Percentiles rank a stretch among this genome's conserved stretches.
Evolutionary conservation across 2,113 vertebrate genomes (phyloP).

Genomic region (Cheilinus undulatus): DNA sequence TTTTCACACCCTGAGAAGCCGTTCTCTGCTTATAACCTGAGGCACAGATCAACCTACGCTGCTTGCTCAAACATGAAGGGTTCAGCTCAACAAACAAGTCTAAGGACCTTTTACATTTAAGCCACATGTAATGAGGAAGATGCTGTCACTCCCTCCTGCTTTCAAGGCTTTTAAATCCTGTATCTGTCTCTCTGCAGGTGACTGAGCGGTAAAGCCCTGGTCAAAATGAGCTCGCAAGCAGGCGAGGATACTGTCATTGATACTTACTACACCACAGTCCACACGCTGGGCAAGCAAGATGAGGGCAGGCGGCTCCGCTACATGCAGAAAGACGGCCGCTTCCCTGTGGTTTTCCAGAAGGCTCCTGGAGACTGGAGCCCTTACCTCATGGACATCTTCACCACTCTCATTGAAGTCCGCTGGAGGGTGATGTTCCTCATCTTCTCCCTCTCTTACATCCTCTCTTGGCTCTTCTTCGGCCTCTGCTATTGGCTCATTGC

Average conservation of each 20-base stretch:
- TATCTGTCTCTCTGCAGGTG: slow-evolving; percentile 33
- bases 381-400: slow-evolving; percentile 93
- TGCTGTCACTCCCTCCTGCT: neutral
- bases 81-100: slow-evolving; percentile 42
- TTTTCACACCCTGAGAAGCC: slow-evolving; percentile 34
- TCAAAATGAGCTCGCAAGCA: slow-evolving; percentile 53
- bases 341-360: slow-evolving; percentile 90
- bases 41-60: slow-evolving; percentile 43
- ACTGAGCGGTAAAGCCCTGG: neutral
- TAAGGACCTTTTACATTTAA: slow-evolving; percentile 40
- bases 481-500: slow-evolving; percentile 93
- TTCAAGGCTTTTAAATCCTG: neutral
- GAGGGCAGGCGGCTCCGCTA: slow-evolving; percentile 61
- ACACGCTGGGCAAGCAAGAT: slow-evolving; percentile 30
- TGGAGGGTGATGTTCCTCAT: slow-evolving; percentile 95
- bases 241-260: slow-evolving; percentile 51
- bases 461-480: slow-evolving; percentile 94
- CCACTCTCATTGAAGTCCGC: slow-evolving; percentile 94
- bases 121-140: slow-evolving; percentile 42
- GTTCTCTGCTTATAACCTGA: slow-evolving; percentile 24
- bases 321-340: slow-evolving; percentile 92
- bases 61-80: slow-evolving; percentile 58
- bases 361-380: slow-evolving; percentile 90
- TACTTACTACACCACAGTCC: slow-evolving; percentile 54
- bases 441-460: slow-evolving; percentile 91